phyloP scores from a whole-genome alignment of 1,140 invertebrate genomes.

The Lordiphosa clarofinis region DNA sequence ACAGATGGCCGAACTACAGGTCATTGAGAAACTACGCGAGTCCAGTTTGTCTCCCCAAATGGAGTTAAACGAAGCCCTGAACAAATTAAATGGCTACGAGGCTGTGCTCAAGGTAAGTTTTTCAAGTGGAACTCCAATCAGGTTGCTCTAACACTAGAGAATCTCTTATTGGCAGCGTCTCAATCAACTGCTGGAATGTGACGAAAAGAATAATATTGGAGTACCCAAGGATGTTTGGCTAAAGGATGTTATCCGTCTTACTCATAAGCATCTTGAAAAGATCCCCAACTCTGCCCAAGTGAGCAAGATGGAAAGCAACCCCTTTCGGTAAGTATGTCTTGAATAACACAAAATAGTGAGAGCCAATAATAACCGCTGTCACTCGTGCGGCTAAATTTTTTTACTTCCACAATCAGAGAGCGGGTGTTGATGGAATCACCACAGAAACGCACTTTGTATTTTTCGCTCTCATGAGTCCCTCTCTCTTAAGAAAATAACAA shows the following conservation, averaged over 20 bases:
- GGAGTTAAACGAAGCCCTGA: slow-evolving; percentile 41
- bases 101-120: slow-evolving; percentile 43
- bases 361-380: too few species aligned
- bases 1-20: slow-evolving; percentile 54
- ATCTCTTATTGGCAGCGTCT: slow-evolving; percentile 25
- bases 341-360: too few species aligned
- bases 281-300: slow-evolving; percentile 43
- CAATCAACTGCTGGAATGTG: slow-evolving; percentile 14
- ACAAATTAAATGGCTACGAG: slow-evolving; percentile 41
- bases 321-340: slow-evolving; percentile 46
- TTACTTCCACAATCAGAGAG: too few species aligned
- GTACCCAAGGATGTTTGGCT: slow-evolving; percentile 33
- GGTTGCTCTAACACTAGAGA: not conserved
- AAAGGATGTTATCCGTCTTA: slow-evolving; percentile 20
- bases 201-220: not conserved
- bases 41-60: slow-evolving; percentile 45
- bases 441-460: too few species aligned
- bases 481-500: too few species aligned
- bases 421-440: too few species aligned
- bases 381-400: too few species aligned
- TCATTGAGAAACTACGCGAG: slow-evolving; percentile 50
- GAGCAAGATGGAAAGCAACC: slow-evolving; percentile 35
- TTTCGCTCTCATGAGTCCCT: too few species aligned
- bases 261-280: slow-evolving; percentile 38
- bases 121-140: not conserved